A percentile compares a stretch with the other conserved stretches of the same genome.
These are phyloP conservation scores for Diadegma fenestrale DNA, from an alignment of 2,888 invertebrate species.

Conservation along the genomic window DNA sequence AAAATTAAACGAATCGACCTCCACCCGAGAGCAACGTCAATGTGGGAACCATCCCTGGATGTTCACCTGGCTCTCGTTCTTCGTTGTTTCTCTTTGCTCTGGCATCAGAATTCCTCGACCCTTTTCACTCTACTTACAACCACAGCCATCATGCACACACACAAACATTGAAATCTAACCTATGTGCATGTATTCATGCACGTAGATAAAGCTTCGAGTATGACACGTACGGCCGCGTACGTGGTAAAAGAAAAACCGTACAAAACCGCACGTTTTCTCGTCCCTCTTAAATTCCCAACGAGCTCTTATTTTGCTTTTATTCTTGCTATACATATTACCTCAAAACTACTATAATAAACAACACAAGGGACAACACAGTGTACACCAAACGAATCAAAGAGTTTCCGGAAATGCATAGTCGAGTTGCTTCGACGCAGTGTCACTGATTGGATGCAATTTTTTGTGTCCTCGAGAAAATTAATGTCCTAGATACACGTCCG, in stretches of 20 bases:
- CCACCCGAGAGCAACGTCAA: conserved; percentile 42
- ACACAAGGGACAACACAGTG: not conserved
- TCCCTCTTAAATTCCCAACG: conserved; percentile 62
- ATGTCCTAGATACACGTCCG: not conserved
- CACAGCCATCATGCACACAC: conserved; percentile 8
- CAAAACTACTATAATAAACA: conserved; percentile 6
- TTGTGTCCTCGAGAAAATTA: not conserved
- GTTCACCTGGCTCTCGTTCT: conserved; percentile 62
- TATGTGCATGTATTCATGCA: conserved; percentile 3
- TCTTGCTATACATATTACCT: not conserved
- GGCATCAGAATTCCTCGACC: conserved; percentile 42
- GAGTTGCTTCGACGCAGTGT: not conserved
- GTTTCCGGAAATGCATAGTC: not conserved
- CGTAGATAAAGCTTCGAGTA: not conserved
- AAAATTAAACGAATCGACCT: conserved; percentile 71
- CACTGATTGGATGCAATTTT: not conserved
- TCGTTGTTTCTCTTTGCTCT: conserved; percentile 61
- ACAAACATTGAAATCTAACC: conserved; percentile 1
- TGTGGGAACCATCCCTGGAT: conserved; percentile 30
- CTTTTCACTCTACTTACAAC: conserved; percentile 18
- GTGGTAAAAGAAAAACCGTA: conserved; percentile 53
- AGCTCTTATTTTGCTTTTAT: conserved; percentile 48
- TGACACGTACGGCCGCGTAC: conserved; percentile 60
- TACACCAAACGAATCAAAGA: not conserved
- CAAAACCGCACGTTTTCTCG: conserved; percentile 52